phyloP scores from a whole-genome alignment of 2,113 vertebrate genomes.

The Panthera leo region DNA sequence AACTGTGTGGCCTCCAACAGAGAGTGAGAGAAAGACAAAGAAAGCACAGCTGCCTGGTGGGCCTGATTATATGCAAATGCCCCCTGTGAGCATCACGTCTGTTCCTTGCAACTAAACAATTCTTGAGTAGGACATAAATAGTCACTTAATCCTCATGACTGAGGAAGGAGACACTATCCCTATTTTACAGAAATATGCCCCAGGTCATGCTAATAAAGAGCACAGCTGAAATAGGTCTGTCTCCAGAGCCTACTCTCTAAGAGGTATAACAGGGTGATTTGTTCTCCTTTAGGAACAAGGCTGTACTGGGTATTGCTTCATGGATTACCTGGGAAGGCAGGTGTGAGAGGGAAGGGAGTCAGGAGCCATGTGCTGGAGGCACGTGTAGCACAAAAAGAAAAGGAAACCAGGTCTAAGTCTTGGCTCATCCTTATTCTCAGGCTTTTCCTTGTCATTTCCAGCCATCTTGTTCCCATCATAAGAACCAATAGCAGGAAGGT shows the following conservation, averaged over 20 bases:
- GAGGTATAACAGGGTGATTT: not conserved
- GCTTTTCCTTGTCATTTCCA: not conserved
- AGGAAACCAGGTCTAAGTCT: not conserved
- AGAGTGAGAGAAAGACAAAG: not conserved
- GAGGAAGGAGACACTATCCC: not conserved
- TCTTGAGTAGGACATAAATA: not conserved
- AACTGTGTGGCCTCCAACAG: not conserved
- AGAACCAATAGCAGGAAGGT: not conserved
- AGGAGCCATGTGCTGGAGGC: too few relatives aligned
- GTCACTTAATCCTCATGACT: not conserved
- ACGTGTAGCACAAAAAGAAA: not conserved
- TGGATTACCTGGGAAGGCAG: not conserved
- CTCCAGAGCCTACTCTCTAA: not conserved
- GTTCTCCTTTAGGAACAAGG: not conserved
- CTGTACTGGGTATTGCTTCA: not conserved
- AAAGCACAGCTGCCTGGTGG: not conserved
- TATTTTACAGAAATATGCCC: not conserved
- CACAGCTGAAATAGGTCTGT: not conserved
- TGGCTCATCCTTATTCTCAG: not conserved
- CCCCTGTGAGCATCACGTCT: not conserved
- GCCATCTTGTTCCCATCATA: not conserved
- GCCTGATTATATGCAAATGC: fast-evolving
- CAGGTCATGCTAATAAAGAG: not conserved
- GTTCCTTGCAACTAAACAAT: not conserved
- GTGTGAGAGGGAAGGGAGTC: too few relatives aligned